These are phyloP conservation scores for Synergus umbraculus DNA, from an alignment of 2,888 invertebrate genomes.

Conservation along the genomic window DNA sequence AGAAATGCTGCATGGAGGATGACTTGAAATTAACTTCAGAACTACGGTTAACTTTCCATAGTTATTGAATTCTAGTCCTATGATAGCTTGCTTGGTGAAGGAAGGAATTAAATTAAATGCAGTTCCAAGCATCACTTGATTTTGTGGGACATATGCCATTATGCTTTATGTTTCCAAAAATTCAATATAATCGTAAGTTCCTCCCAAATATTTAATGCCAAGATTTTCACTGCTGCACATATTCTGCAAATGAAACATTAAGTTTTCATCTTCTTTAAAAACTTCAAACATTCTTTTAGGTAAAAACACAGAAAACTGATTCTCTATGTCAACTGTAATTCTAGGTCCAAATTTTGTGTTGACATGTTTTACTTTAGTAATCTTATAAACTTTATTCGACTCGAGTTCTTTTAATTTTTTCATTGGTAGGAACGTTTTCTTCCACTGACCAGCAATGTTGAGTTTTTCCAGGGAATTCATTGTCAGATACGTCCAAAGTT, in stretches of 20 bases:
- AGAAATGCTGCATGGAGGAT: background rate
- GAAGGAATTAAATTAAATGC: background rate
- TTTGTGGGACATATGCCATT: background rate
- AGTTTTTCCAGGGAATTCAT: background rate
- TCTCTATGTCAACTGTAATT: background rate
- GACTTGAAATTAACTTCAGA: background rate
- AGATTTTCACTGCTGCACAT: background rate
- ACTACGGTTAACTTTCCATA: too few relatives aligned
- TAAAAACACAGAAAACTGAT: background rate
- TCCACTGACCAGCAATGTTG: background rate
- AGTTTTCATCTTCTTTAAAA: background rate
- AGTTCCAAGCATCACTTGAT: background rate
- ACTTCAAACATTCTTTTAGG: background rate
- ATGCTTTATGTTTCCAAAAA: background rate
- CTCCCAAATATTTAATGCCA: background rate
- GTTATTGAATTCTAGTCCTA: background rate
- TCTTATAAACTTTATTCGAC: background rate
- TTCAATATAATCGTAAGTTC: slow-evolving; percentile 2
- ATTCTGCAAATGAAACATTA: background rate
- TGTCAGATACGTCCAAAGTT: too few relatives aligned
- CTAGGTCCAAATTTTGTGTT: background rate
- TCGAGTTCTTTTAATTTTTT: background rate
- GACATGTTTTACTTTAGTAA: background rate
- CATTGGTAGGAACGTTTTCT: background rate
- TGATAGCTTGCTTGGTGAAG: background rate